Percentiles rank a stretch among this genome's conserved stretches.
phyloP scores from a whole-genome alignment of 2,113 vertebrate species.

The Eurystomus gularis region DNA sequence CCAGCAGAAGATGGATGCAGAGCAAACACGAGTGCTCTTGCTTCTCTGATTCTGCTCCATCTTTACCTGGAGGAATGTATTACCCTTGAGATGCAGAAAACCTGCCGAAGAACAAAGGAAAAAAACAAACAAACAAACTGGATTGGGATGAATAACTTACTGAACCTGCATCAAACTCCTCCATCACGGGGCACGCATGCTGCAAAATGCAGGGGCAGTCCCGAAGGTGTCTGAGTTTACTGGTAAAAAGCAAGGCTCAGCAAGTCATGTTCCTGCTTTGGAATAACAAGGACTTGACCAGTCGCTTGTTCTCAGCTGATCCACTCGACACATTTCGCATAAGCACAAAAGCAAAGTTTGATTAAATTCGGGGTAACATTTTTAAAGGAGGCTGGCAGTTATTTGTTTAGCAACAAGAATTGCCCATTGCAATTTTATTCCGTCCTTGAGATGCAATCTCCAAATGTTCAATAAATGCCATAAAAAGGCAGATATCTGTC shows the following conservation, averaged over 20 bases:
- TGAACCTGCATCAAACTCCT: background rate
- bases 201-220: background rate
- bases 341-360: rapidly evolving
- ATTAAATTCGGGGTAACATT: background rate
- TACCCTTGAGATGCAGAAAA: background rate
- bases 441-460: slow-evolving; percentile 12
- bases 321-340: rapidly evolving
- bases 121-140: too few species aligned
- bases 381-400: background rate
- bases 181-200: rapidly evolving
- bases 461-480: slow-evolving; percentile 19
- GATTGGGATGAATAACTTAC: background rate
- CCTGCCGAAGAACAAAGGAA: background rate
- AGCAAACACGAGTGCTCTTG: background rate
- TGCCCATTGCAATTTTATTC: background rate
- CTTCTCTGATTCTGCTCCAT: background rate
- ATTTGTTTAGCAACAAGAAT: background rate
- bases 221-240: rapidly evolving
- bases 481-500: background rate
- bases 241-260: background rate
- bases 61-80: background rate
- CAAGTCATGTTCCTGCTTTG: background rate
- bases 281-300: too few species aligned
- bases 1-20: background rate
- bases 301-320: background rate